phyloP scores from a whole-genome alignment of 2,888 invertebrate genomes.

The Agrochola litura region DNA sequence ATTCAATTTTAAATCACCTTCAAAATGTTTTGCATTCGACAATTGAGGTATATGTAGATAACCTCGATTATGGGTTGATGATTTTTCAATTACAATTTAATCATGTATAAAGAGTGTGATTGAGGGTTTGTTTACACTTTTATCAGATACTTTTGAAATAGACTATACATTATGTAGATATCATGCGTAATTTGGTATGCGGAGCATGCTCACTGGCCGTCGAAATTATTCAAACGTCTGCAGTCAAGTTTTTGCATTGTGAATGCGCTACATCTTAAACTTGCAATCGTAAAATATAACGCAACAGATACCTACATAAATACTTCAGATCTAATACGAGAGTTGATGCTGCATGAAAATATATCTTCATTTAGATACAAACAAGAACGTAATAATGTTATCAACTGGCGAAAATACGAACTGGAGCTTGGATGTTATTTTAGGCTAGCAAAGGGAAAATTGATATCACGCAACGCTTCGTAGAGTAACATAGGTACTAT shows the following conservation, averaged over 20 bases:
- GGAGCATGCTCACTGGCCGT: background rate
- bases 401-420: conserved; percentile 18
- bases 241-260: background rate
- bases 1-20: background rate
- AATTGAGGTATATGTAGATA: too few species aligned
- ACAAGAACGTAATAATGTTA: conserved; percentile 16
- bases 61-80: accelerated
- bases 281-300: background rate
- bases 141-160: background rate
- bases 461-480: conserved; percentile 10
- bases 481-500: background rate
- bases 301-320: background rate
- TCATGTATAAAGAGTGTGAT: background rate
- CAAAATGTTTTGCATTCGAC: too few species aligned
- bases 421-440: conserved; percentile 25
- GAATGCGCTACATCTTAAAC: background rate
- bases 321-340: background rate
- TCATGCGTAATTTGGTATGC: conserved; percentile 25
- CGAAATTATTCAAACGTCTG: conserved; percentile 7
- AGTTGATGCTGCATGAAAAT: background rate
- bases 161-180: background rate
- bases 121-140: background rate
- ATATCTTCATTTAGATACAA: conserved; percentile 2
- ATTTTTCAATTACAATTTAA: background rate
- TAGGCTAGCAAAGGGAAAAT: conserved; percentile 28